Percentiles rank a stretch among this genome's conserved stretches.
phyloP scores from a whole-genome alignment of 2,888 invertebrate species.

The Ceraclea dissimilis region DNA sequence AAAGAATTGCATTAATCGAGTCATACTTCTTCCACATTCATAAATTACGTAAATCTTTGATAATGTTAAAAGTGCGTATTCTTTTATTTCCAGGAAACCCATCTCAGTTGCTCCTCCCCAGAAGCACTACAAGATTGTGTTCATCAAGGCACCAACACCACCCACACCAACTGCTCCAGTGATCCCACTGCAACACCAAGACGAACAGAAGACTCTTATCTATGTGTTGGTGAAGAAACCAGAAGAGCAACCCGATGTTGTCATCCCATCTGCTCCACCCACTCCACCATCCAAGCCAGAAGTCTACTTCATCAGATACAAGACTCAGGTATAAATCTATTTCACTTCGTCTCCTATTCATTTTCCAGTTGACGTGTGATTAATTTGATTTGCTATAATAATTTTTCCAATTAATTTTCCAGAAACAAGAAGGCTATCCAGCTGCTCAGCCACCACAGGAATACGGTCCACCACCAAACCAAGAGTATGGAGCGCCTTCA shows the following conservation, averaged over 20 bases:
- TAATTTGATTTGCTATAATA: no score
- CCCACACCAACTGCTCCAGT: conserved; percentile 55
- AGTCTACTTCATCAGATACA: conserved; percentile 86
- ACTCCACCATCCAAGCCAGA: conserved; percentile 85
- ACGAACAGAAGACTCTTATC: conserved; percentile 83
- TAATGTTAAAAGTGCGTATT: no score
- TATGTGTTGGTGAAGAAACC: conserved; percentile 86
- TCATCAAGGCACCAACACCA: conserved; percentile 67
- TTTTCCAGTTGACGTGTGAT: no score
- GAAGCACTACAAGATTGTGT: conserved; percentile 79
- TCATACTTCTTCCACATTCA: no score
- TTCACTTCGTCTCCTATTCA: background rate
- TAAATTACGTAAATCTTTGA: no score
- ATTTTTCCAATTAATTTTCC: no score
- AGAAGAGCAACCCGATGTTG: conserved; percentile 72
- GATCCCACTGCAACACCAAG: conserved; percentile 67
- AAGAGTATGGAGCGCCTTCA: conserved; percentile 41
- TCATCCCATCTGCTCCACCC: conserved; percentile 71
- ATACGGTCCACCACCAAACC: conserved; percentile 42
- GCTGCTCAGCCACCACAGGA: conserved; percentile 39
- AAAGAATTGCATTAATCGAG: no score
- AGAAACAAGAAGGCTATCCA: conserved; percentile 55
- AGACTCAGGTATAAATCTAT: conserved; percentile 57
- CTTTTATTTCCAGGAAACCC: conserved; percentile 33
- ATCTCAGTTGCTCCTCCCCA: conserved; percentile 55